Evolutionary conservation across 2,888 invertebrate genomes (phyloP).

Genomic region (Eledona agricola): DNA sequence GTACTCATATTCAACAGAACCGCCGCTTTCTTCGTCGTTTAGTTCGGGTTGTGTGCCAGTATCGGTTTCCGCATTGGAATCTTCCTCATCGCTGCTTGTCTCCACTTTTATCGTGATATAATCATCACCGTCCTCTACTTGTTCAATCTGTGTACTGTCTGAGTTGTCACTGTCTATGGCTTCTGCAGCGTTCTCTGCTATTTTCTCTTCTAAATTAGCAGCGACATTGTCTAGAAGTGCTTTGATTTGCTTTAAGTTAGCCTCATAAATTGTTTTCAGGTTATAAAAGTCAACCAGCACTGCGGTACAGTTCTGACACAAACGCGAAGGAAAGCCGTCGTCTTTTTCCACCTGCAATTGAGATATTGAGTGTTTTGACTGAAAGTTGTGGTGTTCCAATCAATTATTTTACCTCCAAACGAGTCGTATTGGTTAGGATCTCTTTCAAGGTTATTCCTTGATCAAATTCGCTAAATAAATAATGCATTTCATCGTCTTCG

Average conservation of each 20-base stretch:
- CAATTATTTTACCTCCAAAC: slow-evolving; percentile 32
- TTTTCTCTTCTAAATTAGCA: slow-evolving; percentile 4
- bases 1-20: slow-evolving; percentile 2
- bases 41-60: background rate
- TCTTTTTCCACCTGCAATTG: slow-evolving; percentile 24
- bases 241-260: slow-evolving; percentile 37
- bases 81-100: slow-evolving; percentile 12
- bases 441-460: slow-evolving; percentile 34
- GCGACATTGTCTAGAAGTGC: slow-evolving; percentile 9
- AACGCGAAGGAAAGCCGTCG: slow-evolving; percentile 34
- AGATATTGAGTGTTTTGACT: background rate
- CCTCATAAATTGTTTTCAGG: slow-evolving; percentile 41
- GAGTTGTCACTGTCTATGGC: background rate
- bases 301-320: slow-evolving; percentile 41
- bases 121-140: slow-evolving; percentile 1
- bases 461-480: slow-evolving; percentile 37
- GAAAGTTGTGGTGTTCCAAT: background rate
- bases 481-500: slow-evolving; percentile 30
- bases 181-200: slow-evolving; percentile 1
- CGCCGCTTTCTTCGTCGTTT: slow-evolving; percentile 5
- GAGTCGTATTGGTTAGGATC: slow-evolving; percentile 35
- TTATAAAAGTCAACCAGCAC: slow-evolving; percentile 40
- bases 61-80: slow-evolving; percentile 8
- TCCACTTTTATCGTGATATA: slow-evolving; percentile 24
- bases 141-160: background rate